Evolutionary conservation across 2,113 vertebrate species (phyloP).

Genomic region (Dromiciops gliroides): DNA sequence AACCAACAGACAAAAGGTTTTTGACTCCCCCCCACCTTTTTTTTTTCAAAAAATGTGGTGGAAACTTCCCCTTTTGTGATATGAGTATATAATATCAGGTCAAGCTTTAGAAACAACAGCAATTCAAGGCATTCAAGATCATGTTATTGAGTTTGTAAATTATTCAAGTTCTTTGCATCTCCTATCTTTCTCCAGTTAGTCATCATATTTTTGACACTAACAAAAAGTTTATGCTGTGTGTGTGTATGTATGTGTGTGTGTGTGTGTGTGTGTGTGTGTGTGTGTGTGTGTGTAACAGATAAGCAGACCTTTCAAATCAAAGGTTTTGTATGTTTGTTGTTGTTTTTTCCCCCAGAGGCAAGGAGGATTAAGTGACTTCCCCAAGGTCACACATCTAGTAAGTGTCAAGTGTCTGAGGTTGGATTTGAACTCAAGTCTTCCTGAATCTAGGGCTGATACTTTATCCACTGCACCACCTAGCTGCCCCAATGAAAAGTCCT

Average conservation of each 20-base stretch:
- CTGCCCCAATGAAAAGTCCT: too few relatives aligned
- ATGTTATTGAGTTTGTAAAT: not conserved
- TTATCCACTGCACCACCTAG: too few relatives aligned
- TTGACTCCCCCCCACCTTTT: not conserved
- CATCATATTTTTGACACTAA: not conserved
- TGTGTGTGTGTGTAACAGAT: not conserved
- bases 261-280: too few relatives aligned
- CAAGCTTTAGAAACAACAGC: not conserved
- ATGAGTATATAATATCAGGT: conserved; percentile 34
- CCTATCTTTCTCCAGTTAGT: not conserved
- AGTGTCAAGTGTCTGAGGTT: too few relatives aligned
- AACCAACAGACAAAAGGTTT: conserved; percentile 37
- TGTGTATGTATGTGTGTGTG: too few relatives aligned
- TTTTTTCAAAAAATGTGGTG: not conserved
- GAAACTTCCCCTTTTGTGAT: not conserved
- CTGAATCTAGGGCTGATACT: too few relatives aligned
- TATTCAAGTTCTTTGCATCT: not conserved
- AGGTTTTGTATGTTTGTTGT: too few relatives aligned
- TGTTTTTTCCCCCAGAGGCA: too few relatives aligned
- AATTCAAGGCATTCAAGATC: not conserved
- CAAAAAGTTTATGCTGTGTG: not conserved
- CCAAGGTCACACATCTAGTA: too few relatives aligned
- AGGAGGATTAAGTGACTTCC: too few relatives aligned
- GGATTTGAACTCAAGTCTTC: too few relatives aligned
- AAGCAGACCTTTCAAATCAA: not conserved